phyloP scores from a whole-genome alignment of 2,888 invertebrate genomes.

The Gerris lacustris region DNA sequence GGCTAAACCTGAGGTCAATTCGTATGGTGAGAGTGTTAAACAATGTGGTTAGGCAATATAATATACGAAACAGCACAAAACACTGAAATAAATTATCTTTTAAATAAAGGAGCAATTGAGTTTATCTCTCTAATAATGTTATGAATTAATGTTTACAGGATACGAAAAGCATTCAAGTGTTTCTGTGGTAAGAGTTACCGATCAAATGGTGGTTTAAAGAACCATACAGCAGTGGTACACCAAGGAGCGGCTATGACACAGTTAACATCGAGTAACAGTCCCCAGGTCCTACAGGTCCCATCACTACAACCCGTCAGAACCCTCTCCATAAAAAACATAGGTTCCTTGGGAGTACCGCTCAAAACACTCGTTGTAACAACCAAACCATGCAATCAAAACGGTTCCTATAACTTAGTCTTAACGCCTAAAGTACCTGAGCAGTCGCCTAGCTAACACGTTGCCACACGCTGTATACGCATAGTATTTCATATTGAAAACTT shows the following conservation, averaged over 20 bases:
- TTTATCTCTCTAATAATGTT: no score
- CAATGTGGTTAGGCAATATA: no score
- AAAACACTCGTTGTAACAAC: slow-evolving; percentile 33
- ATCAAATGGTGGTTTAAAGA: slow-evolving; percentile 64
- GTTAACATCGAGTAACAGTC: slow-evolving; percentile 31
- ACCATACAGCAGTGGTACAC: slow-evolving; percentile 48
- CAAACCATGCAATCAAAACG: slow-evolving; percentile 23
- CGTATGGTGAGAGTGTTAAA: no score
- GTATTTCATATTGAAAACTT: slow-evolving; percentile 1
- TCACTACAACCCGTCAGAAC: slow-evolving; percentile 32
- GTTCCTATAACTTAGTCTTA: not conserved
- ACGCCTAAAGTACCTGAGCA: slow-evolving; percentile 5
- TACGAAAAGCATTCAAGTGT: slow-evolving; percentile 68
- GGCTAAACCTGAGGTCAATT: no score
- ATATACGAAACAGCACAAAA: no score
- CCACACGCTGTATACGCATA: slow-evolving; percentile 6
- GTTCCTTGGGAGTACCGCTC: slow-evolving; percentile 32
- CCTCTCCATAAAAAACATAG: slow-evolving; percentile 32
- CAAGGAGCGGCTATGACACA: slow-evolving; percentile 34
- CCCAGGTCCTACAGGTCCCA: slow-evolving; percentile 32
- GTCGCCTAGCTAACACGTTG: slow-evolving; percentile 12
- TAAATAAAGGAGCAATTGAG: not conserved
- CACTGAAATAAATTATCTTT: no score
- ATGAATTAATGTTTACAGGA: slow-evolving; percentile 40
- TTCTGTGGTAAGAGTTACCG: slow-evolving; percentile 78